Evolutionary conservation across 2,888 invertebrate genomes (phyloP).

Genomic region (Andricus quercusramuli): DNA sequence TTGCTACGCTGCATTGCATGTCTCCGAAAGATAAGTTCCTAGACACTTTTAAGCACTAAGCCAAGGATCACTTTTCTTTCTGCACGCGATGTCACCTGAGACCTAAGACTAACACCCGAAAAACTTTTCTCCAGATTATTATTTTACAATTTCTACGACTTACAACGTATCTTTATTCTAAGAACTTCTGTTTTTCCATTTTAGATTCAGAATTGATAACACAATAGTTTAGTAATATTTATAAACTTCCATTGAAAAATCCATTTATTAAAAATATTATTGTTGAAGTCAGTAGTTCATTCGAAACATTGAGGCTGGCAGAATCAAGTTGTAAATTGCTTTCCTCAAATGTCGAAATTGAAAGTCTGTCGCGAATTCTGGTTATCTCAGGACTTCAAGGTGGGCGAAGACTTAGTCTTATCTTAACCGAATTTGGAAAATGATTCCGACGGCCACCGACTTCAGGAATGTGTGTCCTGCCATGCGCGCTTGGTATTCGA

Average conservation of each 20-base stretch:
- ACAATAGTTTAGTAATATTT: not conserved
- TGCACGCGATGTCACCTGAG: slow-evolving; percentile 39
- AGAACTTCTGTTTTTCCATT: no score
- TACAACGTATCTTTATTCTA: not conserved
- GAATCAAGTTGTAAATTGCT: not conserved
- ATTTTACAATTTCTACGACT: not conserved
- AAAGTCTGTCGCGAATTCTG: slow-evolving; percentile 2
- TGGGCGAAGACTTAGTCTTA: slow-evolving; percentile 51
- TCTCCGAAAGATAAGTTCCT: slow-evolving; percentile 30
- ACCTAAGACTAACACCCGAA: slow-evolving; percentile 27
- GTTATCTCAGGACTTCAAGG: slow-evolving; percentile 13
- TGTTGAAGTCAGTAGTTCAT: not conserved
- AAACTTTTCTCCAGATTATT: slow-evolving; percentile 24
- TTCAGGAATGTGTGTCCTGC: slow-evolving; percentile 69
- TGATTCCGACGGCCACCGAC: slow-evolving; percentile 62
- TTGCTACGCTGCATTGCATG: slow-evolving; percentile 35
- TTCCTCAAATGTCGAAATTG: not conserved
- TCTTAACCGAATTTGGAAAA: slow-evolving; percentile 73
- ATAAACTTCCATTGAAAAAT: not conserved
- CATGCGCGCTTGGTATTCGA: slow-evolving; percentile 65
- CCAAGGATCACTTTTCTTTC: slow-evolving; percentile 27
- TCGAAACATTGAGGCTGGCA: not conserved
- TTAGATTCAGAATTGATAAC: not conserved
- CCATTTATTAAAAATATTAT: not conserved
- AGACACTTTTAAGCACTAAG: slow-evolving; percentile 40